These are phyloP conservation scores for Neocrepidodera transversa DNA, from an alignment of 2,888 invertebrate species.

Conservation along the genomic window DNA sequence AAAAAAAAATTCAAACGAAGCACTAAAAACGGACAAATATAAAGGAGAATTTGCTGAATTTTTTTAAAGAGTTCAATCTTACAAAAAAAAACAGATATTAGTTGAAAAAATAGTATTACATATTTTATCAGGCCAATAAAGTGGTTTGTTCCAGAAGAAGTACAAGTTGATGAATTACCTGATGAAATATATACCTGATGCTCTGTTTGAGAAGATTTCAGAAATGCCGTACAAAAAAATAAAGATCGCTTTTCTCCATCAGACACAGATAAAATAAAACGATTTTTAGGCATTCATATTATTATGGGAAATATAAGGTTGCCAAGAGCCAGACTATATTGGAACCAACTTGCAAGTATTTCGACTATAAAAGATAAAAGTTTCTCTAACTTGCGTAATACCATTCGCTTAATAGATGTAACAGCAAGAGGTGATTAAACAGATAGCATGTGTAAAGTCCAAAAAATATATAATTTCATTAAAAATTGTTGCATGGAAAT, in stretches of 20 bases:
- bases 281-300: constrained; percentile 6
- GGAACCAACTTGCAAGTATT: neutral
- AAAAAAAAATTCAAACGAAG: too few species aligned
- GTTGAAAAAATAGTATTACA: too few species aligned
- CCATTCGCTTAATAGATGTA: constrained; percentile 1
- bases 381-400: constrained; percentile 1
- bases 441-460: neutral
- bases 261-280: constrained; percentile 12
- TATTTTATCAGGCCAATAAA: too few species aligned
- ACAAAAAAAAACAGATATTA: too few species aligned
- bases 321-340: neutral
- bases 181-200: too few species aligned
- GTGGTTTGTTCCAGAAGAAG: too few species aligned
- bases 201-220: too few species aligned
- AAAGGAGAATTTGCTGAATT: too few species aligned
- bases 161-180: too few species aligned
- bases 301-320: constrained; percentile 13
- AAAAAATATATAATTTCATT: constrained; percentile 4
- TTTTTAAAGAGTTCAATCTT: too few species aligned
- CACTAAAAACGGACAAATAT: too few species aligned
- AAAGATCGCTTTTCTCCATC: constrained; percentile 12
- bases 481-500: neutral
- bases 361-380: neutral
- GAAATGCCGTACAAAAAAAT: too few species aligned
- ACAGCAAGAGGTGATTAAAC: neutral